Conservation (phyloP, 2,113 vertebrate genomes). For the Microcebus lehilahytsara region DNA sequence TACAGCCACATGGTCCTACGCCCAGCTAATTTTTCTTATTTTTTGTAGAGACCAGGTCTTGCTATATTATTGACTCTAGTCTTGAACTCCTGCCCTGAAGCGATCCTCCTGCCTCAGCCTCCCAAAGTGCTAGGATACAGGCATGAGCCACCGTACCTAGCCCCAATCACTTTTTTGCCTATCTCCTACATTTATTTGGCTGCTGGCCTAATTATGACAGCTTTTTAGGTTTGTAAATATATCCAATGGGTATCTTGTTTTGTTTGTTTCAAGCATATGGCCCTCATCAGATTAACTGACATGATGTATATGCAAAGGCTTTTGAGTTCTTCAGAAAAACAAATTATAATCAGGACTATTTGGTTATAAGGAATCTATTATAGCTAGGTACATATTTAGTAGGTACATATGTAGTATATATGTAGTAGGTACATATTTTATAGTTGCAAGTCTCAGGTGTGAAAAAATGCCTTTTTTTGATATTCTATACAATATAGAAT, state of each 20-base stretch:
- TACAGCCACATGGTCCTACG: too few relatives aligned
- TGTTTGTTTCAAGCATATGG: not conserved
- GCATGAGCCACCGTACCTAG: too few relatives aligned
- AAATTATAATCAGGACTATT: not conserved
- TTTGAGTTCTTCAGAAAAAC: slow-evolving; percentile 15
- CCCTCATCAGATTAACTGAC: not conserved
- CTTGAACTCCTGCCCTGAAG: too few relatives aligned
- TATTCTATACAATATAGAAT: not conserved
- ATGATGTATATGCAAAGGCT: not conserved
- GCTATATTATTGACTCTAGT: too few relatives aligned
- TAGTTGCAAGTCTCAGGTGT: not conserved
- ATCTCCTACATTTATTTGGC: not conserved
- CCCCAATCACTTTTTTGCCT: too few relatives aligned
- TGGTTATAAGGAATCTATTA: not conserved
- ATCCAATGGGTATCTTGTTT: not conserved
- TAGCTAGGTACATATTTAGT: not conserved
- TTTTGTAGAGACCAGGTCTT: too few relatives aligned
- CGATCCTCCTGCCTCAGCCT: too few relatives aligned
- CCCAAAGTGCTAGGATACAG: too few relatives aligned
- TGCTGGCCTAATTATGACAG: not conserved
- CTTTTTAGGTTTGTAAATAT: not conserved
- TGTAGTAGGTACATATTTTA: not conserved
- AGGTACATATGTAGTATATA: not conserved
- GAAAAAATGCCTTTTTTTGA: not conserved
- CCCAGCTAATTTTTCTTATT: too few relatives aligned